Conservation (phyloP, 2,113 vertebrate genomes). For the Alces alces region DNA sequence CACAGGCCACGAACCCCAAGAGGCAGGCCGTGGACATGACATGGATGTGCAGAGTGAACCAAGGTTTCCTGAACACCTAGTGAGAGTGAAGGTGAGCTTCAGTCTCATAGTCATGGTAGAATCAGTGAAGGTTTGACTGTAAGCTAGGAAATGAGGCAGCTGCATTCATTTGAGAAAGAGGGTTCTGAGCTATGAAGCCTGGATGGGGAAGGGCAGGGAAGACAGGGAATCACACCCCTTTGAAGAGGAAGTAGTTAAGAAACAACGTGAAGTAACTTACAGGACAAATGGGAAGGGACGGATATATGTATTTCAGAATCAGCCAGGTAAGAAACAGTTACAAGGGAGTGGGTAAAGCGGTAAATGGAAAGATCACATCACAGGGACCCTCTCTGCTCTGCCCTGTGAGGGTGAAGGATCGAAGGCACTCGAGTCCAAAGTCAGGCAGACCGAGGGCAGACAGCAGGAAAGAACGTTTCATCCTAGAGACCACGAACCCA, state of each 20-base stretch:
- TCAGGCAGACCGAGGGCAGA: neutral
- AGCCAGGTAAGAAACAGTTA: slow-evolving; percentile 14
- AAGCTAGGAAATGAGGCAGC: neutral
- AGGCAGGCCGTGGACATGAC: fast-evolving
- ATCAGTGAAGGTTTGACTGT: neutral
- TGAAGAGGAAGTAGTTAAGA: neutral
- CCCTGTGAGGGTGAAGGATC: slow-evolving; percentile 14
- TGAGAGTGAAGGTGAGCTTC: neutral
- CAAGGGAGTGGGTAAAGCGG: neutral
- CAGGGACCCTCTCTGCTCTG: neutral
- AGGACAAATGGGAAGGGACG: neutral
- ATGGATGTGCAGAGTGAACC: fast-evolving
- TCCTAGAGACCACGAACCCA: slow-evolving; percentile 20
- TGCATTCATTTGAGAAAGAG: neutral
- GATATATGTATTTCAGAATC: neutral
- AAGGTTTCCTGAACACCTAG: fast-evolving
- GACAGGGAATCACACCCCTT: neutral
- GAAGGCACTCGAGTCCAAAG: slow-evolving; percentile 14
- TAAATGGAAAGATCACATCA: slow-evolving; percentile 4
- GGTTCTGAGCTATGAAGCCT: neutral
- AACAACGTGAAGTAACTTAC: neutral
- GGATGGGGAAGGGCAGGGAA: neutral
- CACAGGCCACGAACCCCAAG: neutral
- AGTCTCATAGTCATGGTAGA: neutral
- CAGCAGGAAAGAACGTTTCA: slow-evolving; percentile 47